A percentile compares a stretch with the other conserved stretches of the same genome.
phyloP scores from a whole-genome alignment of 35 echinoderm and acorn worm genomes.

The Heliocidaris tuberculata region DNA sequence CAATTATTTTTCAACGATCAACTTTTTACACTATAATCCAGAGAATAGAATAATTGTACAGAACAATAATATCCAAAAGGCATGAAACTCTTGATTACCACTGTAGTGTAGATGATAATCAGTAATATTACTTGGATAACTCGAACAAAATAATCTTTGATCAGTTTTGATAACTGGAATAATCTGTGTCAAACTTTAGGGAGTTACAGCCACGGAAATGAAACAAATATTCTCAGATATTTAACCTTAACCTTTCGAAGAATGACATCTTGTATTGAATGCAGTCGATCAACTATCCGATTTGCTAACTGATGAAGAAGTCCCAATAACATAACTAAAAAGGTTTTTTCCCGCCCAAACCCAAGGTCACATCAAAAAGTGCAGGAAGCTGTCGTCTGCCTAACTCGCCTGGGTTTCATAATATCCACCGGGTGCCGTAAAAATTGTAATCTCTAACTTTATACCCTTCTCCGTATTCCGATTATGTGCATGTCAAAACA shows the following conservation, averaged over 20 bases:
- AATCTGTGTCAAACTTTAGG: not conserved
- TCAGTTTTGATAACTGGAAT: not conserved
- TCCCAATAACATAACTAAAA: not conserved
- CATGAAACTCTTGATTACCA: not conserved
- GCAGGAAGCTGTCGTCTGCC: not conserved
- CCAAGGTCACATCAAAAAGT: not conserved
- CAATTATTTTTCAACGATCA: no score
- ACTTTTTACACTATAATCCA: no score
- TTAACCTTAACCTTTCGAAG: not conserved
- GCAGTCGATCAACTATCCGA: not conserved
- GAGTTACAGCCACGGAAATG: not conserved
- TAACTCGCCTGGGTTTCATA: not conserved
- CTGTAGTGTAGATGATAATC: not conserved
- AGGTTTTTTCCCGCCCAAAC: not conserved
- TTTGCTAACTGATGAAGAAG: conserved; percentile 1
- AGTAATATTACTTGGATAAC: not conserved
- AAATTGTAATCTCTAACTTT: not conserved
- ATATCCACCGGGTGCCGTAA: not conserved
- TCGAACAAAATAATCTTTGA: not conserved
- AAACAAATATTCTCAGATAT: not conserved
- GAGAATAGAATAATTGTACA: no score
- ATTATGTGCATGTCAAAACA: not conserved
- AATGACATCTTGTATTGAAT: not conserved
- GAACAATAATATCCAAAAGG: no score
- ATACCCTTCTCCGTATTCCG: not conserved